A percentile compares a stretch with the other conserved stretches of the same genome.
Evolutionary conservation across 2,888 invertebrate species (phyloP).

Genomic region (Meiosimyza platycephala): DNA sequence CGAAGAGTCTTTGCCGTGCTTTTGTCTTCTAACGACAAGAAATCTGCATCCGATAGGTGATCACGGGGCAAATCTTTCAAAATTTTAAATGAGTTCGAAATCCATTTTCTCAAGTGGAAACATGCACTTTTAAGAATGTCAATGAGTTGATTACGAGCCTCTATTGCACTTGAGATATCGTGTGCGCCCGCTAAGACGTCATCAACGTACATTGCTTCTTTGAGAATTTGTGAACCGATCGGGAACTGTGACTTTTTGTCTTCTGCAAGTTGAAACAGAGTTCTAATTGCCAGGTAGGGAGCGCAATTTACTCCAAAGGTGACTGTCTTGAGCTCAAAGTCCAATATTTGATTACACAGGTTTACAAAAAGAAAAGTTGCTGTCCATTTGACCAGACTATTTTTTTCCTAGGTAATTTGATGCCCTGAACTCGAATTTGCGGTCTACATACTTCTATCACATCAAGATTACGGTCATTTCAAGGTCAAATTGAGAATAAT

Average conservation of each 20-base stretch:
- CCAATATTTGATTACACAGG: background rate
- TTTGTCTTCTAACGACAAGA: background rate
- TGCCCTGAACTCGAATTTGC: too few species aligned
- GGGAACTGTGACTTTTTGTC: background rate
- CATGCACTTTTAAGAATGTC: background rate
- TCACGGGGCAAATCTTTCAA: background rate
- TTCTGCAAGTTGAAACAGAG: conserved; percentile 6
- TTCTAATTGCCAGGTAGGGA: conserved; percentile 17
- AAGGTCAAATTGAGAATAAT: too few species aligned
- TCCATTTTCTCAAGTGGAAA: background rate
- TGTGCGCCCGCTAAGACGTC: too few species aligned
- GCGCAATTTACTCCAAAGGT: too few species aligned
- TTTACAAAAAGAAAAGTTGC: too few species aligned
- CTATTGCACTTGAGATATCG: too few species aligned
- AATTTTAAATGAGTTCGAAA: background rate
- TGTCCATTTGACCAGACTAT: too few species aligned
- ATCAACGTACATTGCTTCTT: background rate
- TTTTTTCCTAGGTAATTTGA: too few species aligned
- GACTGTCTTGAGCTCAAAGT: too few species aligned
- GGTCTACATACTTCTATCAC: too few species aligned
- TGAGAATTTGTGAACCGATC: background rate
- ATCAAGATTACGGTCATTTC: too few species aligned
- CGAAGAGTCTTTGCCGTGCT: conserved; percentile 20
- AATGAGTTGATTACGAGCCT: background rate
- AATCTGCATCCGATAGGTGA: background rate